These are phyloP conservation scores for Hydrophis major DNA, from an alignment of 2,797 vertebrate species.

Conservation along the genomic window DNA sequence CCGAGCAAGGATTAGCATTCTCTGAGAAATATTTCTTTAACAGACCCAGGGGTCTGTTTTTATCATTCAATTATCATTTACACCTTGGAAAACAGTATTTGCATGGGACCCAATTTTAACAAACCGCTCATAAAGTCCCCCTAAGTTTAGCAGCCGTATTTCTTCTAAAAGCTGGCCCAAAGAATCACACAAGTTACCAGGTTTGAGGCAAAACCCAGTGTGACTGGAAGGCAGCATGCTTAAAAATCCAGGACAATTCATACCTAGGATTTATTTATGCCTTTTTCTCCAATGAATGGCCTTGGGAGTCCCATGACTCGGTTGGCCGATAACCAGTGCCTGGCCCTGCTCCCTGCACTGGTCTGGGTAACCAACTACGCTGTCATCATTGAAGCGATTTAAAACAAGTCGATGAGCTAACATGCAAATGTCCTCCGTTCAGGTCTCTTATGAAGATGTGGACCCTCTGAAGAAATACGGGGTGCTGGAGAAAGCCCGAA, in stretches of 20 bases:
- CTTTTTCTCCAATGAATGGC: background rate
- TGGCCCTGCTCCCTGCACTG: background rate
- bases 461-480: conserved; percentile 81
- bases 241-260: background rate
- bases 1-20: background rate
- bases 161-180: background rate
- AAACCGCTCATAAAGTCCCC: background rate
- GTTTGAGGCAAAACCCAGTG: background rate
- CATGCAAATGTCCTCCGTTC: background rate
- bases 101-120: background rate
- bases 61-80: background rate
- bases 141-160: background rate
- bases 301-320: background rate
- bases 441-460: conserved; percentile 95
- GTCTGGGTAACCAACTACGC: background rate
- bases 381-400: no score
- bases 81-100: background rate
- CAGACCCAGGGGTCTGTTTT: background rate
- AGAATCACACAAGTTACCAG: background rate
- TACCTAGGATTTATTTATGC: background rate
- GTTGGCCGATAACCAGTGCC: background rate
- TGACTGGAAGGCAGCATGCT: background rate
- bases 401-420: background rate
- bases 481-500: conserved; percentile 77
- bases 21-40: background rate